Conservation (phyloP, 2,113 vertebrate species). For the Microcebus griseorufus region DNA sequence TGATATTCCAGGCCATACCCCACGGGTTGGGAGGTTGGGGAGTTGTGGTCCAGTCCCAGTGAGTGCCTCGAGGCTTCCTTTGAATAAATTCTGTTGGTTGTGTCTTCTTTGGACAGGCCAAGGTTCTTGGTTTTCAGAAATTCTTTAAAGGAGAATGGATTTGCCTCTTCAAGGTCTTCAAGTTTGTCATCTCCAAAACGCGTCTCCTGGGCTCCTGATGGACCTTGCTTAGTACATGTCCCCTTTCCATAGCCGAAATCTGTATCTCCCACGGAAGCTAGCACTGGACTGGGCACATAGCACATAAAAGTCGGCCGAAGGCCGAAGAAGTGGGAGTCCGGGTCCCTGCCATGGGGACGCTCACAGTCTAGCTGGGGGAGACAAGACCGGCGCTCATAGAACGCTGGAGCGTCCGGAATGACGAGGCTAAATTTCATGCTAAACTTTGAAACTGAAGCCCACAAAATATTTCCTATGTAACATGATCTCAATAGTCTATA, state of each 20-base stretch:
- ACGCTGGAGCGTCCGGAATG: conserved; percentile 41
- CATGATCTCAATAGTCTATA: background rate
- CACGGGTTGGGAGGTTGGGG: conserved; percentile 44
- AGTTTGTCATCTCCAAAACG: conserved; percentile 83
- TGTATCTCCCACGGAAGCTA: conserved; percentile 72
- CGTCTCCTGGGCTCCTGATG: conserved; percentile 12
- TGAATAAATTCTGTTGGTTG: background rate
- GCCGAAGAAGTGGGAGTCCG: conserved; percentile 69
- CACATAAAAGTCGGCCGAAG: conserved; percentile 74
- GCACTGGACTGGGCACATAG: conserved; percentile 75
- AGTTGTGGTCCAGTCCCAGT: conserved; percentile 31
- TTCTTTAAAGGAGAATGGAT: conserved; percentile 92
- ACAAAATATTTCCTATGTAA: background rate
- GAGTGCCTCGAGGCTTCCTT: conserved; percentile 57
- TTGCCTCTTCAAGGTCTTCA: conserved; percentile 81
- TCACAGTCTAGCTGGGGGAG: conserved; percentile 77
- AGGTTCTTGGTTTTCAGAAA: conserved; percentile 89
- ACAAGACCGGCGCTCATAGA: conserved; percentile 70
- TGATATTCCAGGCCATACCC: conserved; percentile 74
- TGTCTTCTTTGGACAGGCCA: conserved; percentile 39
- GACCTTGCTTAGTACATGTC: conserved; percentile 35
- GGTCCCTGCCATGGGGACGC: conserved; percentile 64
- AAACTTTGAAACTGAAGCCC: conserved; percentile 2
- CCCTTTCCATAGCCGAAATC: conserved; percentile 66
- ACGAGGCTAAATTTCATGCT: background rate